These are phyloP conservation scores for Pelagia noctiluca DNA, from an alignment of 30 jellyfish, hydroid and myxozoan genomes.

Conservation along the genomic window DNA sequence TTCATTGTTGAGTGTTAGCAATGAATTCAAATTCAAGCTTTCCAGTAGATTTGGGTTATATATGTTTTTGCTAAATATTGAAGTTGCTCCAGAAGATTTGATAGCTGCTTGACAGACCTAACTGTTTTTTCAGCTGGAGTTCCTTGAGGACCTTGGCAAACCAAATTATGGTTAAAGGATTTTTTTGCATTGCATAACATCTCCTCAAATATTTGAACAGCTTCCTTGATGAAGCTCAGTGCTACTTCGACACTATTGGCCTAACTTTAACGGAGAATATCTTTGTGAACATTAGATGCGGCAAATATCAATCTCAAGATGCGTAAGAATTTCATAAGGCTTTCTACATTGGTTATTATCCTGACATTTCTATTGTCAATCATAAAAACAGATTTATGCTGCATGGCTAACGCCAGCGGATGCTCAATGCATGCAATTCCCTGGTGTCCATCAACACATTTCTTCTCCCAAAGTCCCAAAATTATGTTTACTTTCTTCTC, in stretches of 20 bases:
- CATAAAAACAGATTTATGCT: slow-evolving; percentile 17
- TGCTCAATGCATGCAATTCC: slow-evolving; percentile 19
- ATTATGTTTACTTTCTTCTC: not conserved
- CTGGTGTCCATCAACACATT: slow-evolving; percentile 23
- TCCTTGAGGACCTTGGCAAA: slow-evolving; percentile 23
- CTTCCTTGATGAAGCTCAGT: slow-evolving; percentile 10
- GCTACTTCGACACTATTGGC: slow-evolving; percentile 32
- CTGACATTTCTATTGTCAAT: slow-evolving; percentile 15
- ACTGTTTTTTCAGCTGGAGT: slow-evolving; percentile 27
- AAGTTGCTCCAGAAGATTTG: not conserved
- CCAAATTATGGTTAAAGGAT: not conserved
- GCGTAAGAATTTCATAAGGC: slow-evolving; percentile 18
- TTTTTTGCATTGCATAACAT: slow-evolving; percentile 7
- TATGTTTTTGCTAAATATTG: not conserved
- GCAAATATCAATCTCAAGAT: slow-evolving; percentile 6
- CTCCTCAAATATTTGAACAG: slow-evolving; percentile 10
- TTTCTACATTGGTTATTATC: slow-evolving; percentile 32
- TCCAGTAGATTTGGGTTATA: not conserved
- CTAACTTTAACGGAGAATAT: not conserved
- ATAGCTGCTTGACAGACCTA: not conserved
- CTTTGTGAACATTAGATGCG: slow-evolving; percentile 1
- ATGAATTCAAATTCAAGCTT: slow-evolving; percentile 13
- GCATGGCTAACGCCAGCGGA: slow-evolving; percentile 24
- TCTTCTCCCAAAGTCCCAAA: slow-evolving; percentile 3
- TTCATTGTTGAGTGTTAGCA: slow-evolving; percentile 11